These are phyloP conservation scores for Pollimyrus isidori DNA, from an alignment of 2,113 vertebrate genomes.

Conservation along the genomic window DNA sequence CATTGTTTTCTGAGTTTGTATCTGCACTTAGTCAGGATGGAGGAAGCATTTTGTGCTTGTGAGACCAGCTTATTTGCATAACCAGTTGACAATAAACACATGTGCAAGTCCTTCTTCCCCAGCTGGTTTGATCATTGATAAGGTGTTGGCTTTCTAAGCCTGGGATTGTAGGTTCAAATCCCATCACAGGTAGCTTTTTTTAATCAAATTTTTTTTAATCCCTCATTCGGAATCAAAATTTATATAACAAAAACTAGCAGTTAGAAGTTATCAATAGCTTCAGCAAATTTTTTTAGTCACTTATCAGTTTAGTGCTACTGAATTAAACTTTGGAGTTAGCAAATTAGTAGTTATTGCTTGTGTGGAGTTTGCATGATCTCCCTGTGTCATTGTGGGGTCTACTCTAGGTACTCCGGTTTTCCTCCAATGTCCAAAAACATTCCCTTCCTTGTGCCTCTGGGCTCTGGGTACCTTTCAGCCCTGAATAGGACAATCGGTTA, in stretches of 20 bases:
- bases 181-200: no score
- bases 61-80: not conserved
- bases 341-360: not conserved
- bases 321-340: not conserved
- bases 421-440: not conserved
- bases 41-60: not conserved
- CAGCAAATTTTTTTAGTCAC: not conserved
- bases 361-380: not conserved
- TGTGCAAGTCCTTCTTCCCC: not conserved
- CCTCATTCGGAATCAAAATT: no score
- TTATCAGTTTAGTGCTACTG: not conserved
- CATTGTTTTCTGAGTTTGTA: not conserved
- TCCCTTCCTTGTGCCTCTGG: not conserved
- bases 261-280: not conserved
- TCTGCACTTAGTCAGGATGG: not conserved
- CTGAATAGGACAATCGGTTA: not conserved
- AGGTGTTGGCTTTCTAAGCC: conserved; percentile 48
- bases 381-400: not conserved
- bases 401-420: not conserved
- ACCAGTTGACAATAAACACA: not conserved
- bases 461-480: not conserved
- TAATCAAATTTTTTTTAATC: no score
- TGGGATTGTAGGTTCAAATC: conserved; percentile 41
- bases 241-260: not conserved
- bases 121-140: conserved; percentile 23